Evolutionary conservation across 2,113 vertebrate genomes (phyloP).

Genomic region (Amphilophus citrinellus): DNA sequence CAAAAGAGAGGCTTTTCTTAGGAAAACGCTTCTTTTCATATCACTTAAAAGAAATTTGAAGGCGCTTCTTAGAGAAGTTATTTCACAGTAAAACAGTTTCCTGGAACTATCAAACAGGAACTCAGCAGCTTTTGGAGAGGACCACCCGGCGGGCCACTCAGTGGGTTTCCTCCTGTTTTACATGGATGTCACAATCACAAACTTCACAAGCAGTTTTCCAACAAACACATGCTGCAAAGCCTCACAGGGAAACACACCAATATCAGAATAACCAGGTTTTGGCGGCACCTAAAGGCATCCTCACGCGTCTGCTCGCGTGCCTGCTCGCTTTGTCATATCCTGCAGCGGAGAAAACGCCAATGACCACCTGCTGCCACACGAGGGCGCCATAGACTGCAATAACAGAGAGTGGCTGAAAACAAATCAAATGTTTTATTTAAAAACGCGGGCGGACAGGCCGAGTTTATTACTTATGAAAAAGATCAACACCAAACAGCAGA

Average conservation of each 20-base stretch:
- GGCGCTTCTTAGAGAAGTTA: not conserved
- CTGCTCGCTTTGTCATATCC: too few relatives aligned
- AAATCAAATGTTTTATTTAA: not conserved
- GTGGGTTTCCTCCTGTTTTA: not conserved
- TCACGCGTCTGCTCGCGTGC: constrained; percentile 6
- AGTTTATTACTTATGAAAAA: not conserved
- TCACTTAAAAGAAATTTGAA: not conserved
- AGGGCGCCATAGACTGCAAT: constrained; percentile 9
- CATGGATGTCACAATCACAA: not conserved
- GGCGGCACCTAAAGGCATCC: not conserved
- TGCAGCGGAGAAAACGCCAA: accelerated
- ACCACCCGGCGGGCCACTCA: not conserved
- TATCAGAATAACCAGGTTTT: not conserved
- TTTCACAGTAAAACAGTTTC: too few relatives aligned
- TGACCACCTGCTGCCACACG: not conserved
- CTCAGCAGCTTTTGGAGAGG: too few relatives aligned
- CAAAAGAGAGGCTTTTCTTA: not conserved
- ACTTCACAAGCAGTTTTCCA: not conserved
- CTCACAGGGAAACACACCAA: not conserved
- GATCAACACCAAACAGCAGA: not conserved
- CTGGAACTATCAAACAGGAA: not conserved
- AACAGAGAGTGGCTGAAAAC: not conserved
- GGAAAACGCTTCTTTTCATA: not conserved
- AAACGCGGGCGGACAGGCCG: not conserved
- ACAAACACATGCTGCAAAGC: not conserved